Evolutionary conservation across 2,113 vertebrate species (phyloP), one percentile per base, ranked within the genome.

Genomic region (Boleophthalmus pectinirostris): DNA sequence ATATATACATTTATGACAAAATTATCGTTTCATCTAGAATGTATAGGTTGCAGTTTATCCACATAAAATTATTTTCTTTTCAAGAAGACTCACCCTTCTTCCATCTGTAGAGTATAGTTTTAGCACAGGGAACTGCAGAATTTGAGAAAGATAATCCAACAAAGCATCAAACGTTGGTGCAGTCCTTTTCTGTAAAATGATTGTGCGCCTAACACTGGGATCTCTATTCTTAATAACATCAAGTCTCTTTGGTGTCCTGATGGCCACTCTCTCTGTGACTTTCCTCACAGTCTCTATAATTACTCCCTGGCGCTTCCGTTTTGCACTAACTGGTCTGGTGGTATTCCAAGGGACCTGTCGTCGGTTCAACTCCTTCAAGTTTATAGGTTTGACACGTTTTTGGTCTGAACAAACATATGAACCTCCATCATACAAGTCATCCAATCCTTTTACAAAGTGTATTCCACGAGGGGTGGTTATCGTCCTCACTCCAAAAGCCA

Each of bases 401-500:
- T 92, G 93, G 29, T 98, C 96, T 16, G 97, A 98, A 68, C 98
- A 99, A 80, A 99, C 91, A 45, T 99, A 99, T 11, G 95, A 94
- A 60, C 95, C 94, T 1, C 97, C 97, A n/a, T 99, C 96, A 72
- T 95, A 92, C 43, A 99, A 92, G 25, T 98, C 95, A 29, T 97
- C 95, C 73, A 99, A 76, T 70, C 79, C 88, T 20, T 80, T 95
- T 70, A 99, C 84, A 45, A 85, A 85, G 73, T 96, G 95, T 56
- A 89, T 94, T 15, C 97, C 98, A 2, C 85, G 93, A 0, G 98
- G 97, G 0, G 98, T 99, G 72, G 94, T 96, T 78, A 99, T 97
- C 84, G 95, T 98, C 72, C 98, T 91, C 53, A 99, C 97, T n/a
- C 98, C 97, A 57, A 99, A 99, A 8, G 97, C 95, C 64, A 99